Conservation (phyloP, 1,140 invertebrate genomes). For the Drosophila oshimai region DNA sequence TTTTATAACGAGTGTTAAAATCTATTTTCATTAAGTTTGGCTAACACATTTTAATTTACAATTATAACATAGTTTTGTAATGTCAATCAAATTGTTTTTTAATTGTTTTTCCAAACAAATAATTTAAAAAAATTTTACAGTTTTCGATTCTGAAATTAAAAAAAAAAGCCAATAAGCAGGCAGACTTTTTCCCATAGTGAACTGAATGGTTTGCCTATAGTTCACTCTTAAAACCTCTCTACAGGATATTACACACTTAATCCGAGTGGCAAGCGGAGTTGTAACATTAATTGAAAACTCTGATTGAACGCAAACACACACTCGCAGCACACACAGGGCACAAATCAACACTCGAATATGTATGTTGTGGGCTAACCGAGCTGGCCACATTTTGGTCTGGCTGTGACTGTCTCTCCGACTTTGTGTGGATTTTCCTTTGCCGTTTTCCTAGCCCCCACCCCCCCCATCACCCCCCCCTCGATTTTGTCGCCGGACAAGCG, state of each 20-base stretch:
- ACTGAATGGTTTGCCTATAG: constrained; percentile 1
- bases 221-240: background rate
- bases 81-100: too few species aligned
- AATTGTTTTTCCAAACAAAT: too few species aligned
- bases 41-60: too few species aligned
- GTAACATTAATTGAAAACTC: constrained; percentile 72
- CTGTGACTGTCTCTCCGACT: constrained; percentile 13
- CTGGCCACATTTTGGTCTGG: constrained; percentile 43
- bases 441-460: background rate
- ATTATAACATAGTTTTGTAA: too few species aligned
- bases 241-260: constrained; percentile 19
- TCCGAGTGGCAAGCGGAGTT: constrained; percentile 22
- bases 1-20: too few species aligned
- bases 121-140: too few species aligned
- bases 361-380: constrained; percentile 36
- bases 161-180: too few species aligned
- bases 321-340: constrained; percentile 6
- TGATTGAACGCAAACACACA: constrained; percentile 45
- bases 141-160: too few species aligned
- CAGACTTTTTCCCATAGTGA: too few species aligned
- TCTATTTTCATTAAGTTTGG: too few species aligned
- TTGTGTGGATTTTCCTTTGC: constrained; percentile 20
- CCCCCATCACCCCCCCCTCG: constrained; percentile 26
- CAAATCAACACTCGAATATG: constrained; percentile 5
- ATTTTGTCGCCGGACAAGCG: constrained; percentile 57